phyloP scores from a whole-genome alignment of 2,113 vertebrate species.

The Galbula dea region DNA sequence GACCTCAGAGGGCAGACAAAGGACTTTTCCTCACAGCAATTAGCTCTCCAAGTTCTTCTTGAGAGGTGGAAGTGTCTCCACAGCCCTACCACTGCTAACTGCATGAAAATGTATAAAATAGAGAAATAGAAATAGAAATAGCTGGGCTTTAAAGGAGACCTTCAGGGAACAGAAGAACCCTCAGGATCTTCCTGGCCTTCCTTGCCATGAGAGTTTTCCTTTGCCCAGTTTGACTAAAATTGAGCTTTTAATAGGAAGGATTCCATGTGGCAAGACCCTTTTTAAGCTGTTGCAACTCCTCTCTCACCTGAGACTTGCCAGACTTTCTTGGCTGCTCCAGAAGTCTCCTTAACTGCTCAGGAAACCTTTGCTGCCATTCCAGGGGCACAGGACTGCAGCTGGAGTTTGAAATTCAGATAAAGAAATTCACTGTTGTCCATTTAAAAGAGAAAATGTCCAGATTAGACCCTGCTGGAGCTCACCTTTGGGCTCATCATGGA shows the following conservation, averaged over 20 bases:
- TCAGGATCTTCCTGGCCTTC: too few species aligned
- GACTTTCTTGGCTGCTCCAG: not conserved
- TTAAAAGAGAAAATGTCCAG: not conserved
- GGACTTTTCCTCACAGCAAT: not conserved
- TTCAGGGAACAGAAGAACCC: accelerated
- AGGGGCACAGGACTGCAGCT: not conserved
- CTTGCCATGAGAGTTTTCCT: accelerated
- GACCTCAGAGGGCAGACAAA: not conserved
- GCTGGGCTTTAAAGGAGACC: not conserved
- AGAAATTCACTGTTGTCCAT: not conserved
- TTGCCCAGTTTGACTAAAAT: not conserved
- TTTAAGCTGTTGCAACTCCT: not conserved
- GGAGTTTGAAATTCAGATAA: not conserved
- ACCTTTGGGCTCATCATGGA: not conserved
- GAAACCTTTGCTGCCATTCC: not conserved
- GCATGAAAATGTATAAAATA: too few species aligned
- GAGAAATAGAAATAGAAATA: not conserved
- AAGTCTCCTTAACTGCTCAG: not conserved
- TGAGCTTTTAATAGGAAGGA: not conserved
- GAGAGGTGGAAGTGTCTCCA: not conserved
- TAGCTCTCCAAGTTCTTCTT: not conserved
- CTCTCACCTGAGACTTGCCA: not conserved
- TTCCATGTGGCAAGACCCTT: accelerated
- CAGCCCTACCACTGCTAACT: too few species aligned
- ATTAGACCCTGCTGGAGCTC: not conserved